Evolutionary conservation across 2,797 vertebrate species (phyloP).

Genomic region (Chelon auratus): DNA sequence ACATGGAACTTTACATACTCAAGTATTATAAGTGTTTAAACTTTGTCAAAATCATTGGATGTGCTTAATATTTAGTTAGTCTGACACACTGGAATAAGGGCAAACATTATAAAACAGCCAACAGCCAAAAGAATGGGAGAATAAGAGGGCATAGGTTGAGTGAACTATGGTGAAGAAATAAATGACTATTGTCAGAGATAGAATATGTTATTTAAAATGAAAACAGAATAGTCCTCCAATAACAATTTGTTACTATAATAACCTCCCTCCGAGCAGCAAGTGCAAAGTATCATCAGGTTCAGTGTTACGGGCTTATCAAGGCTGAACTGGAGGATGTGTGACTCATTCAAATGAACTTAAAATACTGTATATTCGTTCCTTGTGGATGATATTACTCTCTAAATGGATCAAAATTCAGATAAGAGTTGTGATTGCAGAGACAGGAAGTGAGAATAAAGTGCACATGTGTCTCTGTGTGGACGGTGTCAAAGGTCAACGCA

Average conservation of each 20-base stretch:
- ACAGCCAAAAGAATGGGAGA: not conserved
- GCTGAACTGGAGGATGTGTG: not conserved
- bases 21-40: not conserved
- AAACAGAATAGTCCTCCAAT: conserved; percentile 2
- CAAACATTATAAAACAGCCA: not conserved
- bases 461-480: conserved; percentile 38
- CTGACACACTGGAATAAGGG: not conserved
- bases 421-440: conserved; percentile 52
- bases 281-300: not conserved
- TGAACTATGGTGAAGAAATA: conserved; percentile 11
- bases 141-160: not conserved
- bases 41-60: not conserved
- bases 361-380: not conserved
- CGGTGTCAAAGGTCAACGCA: conserved; percentile 56
- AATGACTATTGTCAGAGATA: not conserved
- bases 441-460: conserved; percentile 58
- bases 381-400: not conserved
- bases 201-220: not conserved
- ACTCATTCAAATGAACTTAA: conserved; percentile 3
- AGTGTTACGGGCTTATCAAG: conserved; percentile 2
- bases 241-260: not conserved
- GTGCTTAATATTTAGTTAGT: not conserved
- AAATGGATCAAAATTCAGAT: conserved; percentile 28
- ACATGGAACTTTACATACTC: not conserved
- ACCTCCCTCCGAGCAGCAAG: not conserved